These are phyloP conservation scores for Florisuga fusca DNA, from an alignment of 2,797 vertebrate genomes.

Conservation along the genomic window DNA sequence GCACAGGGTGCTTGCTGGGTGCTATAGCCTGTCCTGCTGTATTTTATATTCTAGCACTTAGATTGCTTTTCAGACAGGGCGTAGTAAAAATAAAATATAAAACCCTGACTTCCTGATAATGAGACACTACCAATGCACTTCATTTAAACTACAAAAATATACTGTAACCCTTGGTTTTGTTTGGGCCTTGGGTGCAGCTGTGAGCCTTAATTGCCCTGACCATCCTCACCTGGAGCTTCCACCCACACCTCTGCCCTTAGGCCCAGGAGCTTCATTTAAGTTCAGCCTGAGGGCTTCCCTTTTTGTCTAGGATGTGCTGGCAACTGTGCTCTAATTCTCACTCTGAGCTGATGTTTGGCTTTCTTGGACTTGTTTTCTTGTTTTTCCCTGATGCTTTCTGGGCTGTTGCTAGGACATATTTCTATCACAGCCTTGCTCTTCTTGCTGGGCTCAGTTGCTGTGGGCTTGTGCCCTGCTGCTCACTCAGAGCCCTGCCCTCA, in stretches of 20 bases:
- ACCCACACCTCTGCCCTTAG: neutral
- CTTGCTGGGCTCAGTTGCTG: neutral
- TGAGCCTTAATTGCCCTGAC: neutral
- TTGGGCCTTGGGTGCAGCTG: neutral
- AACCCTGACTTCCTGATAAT: neutral
- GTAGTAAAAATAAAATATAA: neutral
- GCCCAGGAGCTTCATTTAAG: neutral
- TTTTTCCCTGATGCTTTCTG: rapidly evolving
- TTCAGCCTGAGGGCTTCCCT: rapidly evolving
- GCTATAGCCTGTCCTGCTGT: too few relatives aligned
- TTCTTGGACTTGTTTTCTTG: neutral
- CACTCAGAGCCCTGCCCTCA: neutral
- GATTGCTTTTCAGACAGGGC: neutral
- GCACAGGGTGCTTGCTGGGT: neutral
- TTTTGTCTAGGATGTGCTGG: rapidly evolving
- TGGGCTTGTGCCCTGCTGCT: neutral
- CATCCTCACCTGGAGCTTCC: neutral
- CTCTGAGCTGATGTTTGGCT: neutral
- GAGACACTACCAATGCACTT: neutral
- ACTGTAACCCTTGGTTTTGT: neutral
- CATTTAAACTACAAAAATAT: neutral
- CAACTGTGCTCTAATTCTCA: rapidly evolving
- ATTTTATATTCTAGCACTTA: neutral
- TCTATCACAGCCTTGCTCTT: neutral
- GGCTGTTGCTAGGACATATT: neutral